These are phyloP conservation scores for Aptenodytes patagonicus DNA, from an alignment of 2,113 vertebrate genomes.

Conservation along the genomic window DNA sequence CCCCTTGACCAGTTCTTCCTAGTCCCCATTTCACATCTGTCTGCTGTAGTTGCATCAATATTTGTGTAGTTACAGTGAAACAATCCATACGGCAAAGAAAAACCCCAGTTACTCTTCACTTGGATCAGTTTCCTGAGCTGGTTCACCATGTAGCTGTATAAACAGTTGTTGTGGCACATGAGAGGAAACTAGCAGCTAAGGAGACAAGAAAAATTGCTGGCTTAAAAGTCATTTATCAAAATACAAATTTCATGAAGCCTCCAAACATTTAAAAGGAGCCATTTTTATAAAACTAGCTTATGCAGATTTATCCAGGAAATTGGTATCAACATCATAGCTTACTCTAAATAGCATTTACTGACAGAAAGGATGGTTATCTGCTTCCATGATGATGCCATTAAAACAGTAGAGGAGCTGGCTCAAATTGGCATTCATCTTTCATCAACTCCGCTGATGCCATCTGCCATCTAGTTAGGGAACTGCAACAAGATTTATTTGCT, in stretches of 20 bases:
- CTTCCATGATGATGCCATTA: not conserved
- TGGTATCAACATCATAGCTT: not conserved
- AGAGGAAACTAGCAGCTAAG: not conserved
- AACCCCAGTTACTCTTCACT: not conserved
- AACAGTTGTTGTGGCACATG: not conserved
- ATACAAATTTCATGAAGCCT: not conserved
- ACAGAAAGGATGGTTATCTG: not conserved
- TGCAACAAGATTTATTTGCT: not conserved
- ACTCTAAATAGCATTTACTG: not conserved
- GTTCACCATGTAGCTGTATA: not conserved
- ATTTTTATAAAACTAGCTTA: not conserved
- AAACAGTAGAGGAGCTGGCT: not conserved
- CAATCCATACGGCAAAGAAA: not conserved
- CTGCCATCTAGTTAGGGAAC: conserved; percentile 30
- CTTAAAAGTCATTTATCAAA: not conserved
- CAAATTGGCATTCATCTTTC: not conserved
- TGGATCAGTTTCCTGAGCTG: not conserved
- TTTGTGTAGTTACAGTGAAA: not conserved
- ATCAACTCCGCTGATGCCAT: conserved; percentile 20
- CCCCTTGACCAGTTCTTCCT: not conserved
- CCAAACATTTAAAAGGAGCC: not conserved
- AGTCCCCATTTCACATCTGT: not conserved
- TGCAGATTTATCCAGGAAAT: not conserved
- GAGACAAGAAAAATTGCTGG: not conserved
- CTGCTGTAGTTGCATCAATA: not conserved